Conservation (phyloP, 2,113 vertebrate genomes). For the Gyps fulvus region DNA sequence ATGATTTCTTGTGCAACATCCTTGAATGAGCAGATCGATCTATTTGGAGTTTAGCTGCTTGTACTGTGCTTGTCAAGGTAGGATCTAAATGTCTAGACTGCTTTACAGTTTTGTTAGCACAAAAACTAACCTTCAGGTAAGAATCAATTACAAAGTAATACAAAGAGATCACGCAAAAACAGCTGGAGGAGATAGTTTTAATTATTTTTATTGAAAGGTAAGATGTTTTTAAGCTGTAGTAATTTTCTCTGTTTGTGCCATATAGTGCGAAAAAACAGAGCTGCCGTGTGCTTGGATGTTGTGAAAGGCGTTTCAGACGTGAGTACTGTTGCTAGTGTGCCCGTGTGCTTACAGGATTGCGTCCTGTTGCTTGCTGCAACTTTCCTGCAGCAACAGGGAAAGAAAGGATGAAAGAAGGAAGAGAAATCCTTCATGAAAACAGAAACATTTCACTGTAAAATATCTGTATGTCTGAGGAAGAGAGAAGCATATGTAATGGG, state of each 20-base stretch:
- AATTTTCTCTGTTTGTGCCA: background rate
- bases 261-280: background rate
- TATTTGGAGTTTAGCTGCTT: background rate
- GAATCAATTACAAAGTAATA: background rate
- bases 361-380: background rate
- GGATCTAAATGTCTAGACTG: background rate
- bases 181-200: background rate
- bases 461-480: background rate
- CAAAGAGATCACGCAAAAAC: background rate
- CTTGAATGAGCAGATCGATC: background rate
- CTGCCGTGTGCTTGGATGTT: background rate
- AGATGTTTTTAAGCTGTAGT: background rate
- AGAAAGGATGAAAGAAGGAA: background rate
- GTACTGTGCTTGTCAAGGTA: background rate
- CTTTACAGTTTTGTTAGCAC: background rate
- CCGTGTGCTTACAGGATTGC: background rate
- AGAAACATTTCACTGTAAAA: background rate
- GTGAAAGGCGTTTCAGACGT: accelerated
- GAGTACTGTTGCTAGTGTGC: background rate
- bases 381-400: background rate
- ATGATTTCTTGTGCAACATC: background rate
- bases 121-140: background rate
- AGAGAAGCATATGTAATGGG: accelerated
- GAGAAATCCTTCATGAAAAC: background rate
- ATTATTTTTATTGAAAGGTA: background rate